Evolutionary conservation across 2,113 vertebrate species (phyloP).

Genomic region (Psittacula cyanocephala): DNA sequence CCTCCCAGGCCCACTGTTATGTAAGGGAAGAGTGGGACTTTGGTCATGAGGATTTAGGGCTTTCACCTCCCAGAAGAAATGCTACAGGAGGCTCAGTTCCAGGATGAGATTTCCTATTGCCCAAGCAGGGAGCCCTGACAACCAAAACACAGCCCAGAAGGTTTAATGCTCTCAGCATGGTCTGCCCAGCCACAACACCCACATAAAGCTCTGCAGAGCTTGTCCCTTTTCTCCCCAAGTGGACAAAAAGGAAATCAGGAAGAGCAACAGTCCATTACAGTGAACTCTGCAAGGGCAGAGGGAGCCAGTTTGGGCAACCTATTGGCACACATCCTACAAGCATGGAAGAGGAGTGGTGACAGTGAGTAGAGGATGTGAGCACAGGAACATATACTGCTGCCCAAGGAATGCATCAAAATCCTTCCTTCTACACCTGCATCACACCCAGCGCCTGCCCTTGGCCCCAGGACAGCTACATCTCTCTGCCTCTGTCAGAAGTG

Average conservation of each 20-base stretch:
- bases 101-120: background rate
- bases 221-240: background rate
- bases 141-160: background rate
- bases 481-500: background rate
- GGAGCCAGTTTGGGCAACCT: background rate
- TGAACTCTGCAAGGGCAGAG: background rate
- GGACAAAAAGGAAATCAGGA: background rate
- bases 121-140: fast-evolving
- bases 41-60: background rate
- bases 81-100: background rate
- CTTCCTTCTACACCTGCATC: background rate
- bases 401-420: background rate
- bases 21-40: background rate
- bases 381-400: background rate
- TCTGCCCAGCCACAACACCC: background rate
- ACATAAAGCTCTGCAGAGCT: background rate
- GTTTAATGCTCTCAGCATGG: background rate
- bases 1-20: background rate
- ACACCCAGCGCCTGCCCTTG: background rate
- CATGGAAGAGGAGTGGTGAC: background rate
- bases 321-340: background rate
- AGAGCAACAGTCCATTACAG: background rate
- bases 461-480: background rate
- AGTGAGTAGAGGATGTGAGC: background rate
- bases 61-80: background rate